Evolutionary conservation across 2,888 invertebrate genomes (phyloP).

Genomic region (Entomobrya proxima): DNA sequence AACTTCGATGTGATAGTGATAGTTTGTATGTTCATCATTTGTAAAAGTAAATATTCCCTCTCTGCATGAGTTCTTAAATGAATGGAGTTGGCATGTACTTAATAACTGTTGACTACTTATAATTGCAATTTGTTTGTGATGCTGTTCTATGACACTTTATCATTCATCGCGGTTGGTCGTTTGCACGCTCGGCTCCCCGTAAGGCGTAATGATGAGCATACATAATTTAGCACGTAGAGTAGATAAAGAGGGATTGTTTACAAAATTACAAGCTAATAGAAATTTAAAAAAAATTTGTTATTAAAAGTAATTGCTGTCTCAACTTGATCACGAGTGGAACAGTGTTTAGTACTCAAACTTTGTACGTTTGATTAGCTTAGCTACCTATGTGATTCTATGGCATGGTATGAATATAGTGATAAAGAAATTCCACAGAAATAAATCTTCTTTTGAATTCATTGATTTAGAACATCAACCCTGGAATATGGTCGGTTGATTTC

Average conservation of each 20-base stretch:
- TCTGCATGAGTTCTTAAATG: conserved; percentile 9
- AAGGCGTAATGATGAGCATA: conserved; percentile 6
- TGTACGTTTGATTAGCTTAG: too few relatives aligned
- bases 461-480: too few relatives aligned
- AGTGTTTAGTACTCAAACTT: too few relatives aligned
- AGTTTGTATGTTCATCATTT: not conserved
- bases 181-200: conserved; percentile 5
- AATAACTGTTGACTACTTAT: conserved; percentile 18
- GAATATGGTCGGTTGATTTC: conserved; percentile 15
- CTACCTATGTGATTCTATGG: too few relatives aligned
- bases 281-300: too few relatives aligned
- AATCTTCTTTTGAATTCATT: too few relatives aligned
- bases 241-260: not conserved
- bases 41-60: not conserved
- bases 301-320: too few relatives aligned
- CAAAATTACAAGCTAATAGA: too few relatives aligned
- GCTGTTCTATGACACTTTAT: conserved; percentile 2
- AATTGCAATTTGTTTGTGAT: conserved; percentile 36
- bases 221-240: not conserved
- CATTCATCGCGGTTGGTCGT: conserved; percentile 46
- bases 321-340: too few relatives aligned
- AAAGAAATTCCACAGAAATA: too few relatives aligned
- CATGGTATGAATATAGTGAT: too few relatives aligned
- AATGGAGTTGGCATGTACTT: conserved; percentile 28
- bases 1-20: conserved; percentile 1